These are phyloP conservation scores for Muscidifurax raptorellus DNA, from an alignment of 1,140 invertebrate genomes.

Conservation along the genomic window DNA sequence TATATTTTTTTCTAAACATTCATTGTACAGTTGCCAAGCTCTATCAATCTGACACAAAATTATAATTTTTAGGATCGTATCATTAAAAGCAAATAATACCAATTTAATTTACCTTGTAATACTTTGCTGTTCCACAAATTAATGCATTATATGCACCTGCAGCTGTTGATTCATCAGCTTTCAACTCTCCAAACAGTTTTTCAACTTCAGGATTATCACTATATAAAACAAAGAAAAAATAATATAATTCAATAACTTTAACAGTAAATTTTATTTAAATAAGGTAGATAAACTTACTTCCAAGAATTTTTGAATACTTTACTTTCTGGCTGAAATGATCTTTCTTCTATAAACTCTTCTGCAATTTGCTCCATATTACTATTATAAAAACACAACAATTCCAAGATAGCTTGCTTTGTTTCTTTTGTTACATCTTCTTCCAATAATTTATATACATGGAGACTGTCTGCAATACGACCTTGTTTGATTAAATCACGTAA, in stretches of 20 bases:
- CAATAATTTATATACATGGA: slow-evolving; percentile 84
- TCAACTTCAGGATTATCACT: slow-evolving; percentile 51
- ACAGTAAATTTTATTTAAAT: neutral
- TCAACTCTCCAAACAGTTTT: slow-evolving; percentile 67
- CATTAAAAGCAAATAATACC: neutral
- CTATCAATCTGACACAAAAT: slow-evolving; percentile 76
- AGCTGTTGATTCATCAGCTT: slow-evolving; percentile 68
- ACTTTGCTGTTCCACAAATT: slow-evolving; percentile 79
- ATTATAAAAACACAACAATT: slow-evolving; percentile 90
- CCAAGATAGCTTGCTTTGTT: slow-evolving; percentile 83
- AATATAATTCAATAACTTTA: slow-evolving; percentile 36
- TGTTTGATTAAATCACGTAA: slow-evolving; percentile 81
- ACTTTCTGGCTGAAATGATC: neutral
- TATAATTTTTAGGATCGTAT: neutral
- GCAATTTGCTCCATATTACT: slow-evolving; percentile 81
- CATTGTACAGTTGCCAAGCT: slow-evolving; percentile 80
- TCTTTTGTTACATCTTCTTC: slow-evolving; percentile 79
- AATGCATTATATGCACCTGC: slow-evolving; percentile 74
- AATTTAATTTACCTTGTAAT: slow-evolving; percentile 65
- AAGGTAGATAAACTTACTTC: slow-evolving; percentile 77
- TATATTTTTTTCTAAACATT: slow-evolving; percentile 81
- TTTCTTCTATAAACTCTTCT: slow-evolving; percentile 83
- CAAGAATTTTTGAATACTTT: slow-evolving; percentile 77
- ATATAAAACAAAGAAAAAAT: too few relatives aligned
- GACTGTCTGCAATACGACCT: slow-evolving; percentile 81